A percentile compares a stretch with the other conserved stretches of the same genome.
Conservation (phyloP, 2,797 vertebrate genomes). For the Chiroxiphia lanceolata region DNA sequence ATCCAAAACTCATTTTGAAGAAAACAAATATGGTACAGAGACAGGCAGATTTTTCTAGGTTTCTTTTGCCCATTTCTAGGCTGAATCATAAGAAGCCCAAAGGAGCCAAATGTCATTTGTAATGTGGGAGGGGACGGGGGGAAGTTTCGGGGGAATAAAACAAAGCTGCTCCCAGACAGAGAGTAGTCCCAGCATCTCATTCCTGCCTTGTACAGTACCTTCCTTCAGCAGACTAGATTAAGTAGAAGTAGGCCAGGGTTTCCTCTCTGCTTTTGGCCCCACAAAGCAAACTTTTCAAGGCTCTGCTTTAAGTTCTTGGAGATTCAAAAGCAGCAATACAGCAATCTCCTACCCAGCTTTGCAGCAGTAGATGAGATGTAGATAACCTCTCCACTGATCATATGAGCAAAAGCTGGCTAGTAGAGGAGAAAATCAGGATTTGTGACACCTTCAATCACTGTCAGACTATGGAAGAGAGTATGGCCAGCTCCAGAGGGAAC, state of each 20-base stretch:
- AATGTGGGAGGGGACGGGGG: neutral
- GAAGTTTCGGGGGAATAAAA: neutral
- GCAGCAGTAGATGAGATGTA: neutral
- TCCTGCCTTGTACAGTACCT: neutral
- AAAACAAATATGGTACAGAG: neutral
- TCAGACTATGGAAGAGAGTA: neutral
- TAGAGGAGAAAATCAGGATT: neutral
- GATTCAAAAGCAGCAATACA: neutral
- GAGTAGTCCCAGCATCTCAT: neutral
- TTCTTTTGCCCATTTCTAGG: neutral
- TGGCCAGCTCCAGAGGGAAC: neutral
- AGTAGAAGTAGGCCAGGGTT: neutral
- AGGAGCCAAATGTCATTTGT: neutral
- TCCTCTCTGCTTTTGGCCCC: neutral
- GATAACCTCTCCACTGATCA: neutral
- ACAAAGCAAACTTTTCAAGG: neutral
- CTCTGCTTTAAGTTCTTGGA: neutral
- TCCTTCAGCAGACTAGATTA: neutral
- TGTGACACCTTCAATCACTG: neutral
- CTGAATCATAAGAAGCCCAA: neutral
- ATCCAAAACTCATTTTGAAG: neutral
- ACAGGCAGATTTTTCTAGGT: neutral
- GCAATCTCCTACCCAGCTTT: neutral
- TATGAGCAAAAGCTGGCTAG: neutral
- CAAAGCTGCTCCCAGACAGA: neutral